Percentiles rank a stretch among this genome's conserved stretches.
These are phyloP conservation scores for Bembecia ichneumoniformis DNA, from an alignment of 2,888 invertebrate species.

Conservation along the genomic window DNA sequence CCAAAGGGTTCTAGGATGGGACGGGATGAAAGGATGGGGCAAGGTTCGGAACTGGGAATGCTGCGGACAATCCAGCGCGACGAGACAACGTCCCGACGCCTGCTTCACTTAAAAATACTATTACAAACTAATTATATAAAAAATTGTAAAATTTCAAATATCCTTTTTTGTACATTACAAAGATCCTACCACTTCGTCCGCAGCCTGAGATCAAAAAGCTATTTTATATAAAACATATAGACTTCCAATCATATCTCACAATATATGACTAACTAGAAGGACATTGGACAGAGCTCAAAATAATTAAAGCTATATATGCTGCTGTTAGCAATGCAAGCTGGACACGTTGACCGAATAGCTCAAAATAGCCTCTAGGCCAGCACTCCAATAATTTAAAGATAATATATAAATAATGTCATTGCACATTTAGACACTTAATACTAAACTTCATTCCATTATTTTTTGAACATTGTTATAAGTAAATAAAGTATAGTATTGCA, in stretches of 20 bases:
- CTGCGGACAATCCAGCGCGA: slow-evolving; percentile 43
- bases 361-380: no score
- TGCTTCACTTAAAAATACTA: slow-evolving; percentile 66
- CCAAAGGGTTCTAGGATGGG: slow-evolving; percentile 48
- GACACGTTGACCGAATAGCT: neutral
- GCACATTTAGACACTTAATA: no score
- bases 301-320: slow-evolving; percentile 45
- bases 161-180: slow-evolving; percentile 71
- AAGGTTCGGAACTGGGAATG: slow-evolving; percentile 19
- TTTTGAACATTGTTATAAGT: no score
- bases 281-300: slow-evolving; percentile 25
- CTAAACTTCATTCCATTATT: no score
- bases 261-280: slow-evolving; percentile 62
- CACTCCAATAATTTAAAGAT: no score
- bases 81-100: slow-evolving; percentile 33
- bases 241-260: slow-evolving; percentile 61
- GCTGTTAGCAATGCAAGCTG: slow-evolving; percentile 21
- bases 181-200: slow-evolving; percentile 37
- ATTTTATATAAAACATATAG: slow-evolving; percentile 64
- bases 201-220: slow-evolving; percentile 66
- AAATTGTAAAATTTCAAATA: slow-evolving; percentile 72
- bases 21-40: slow-evolving; percentile 23
- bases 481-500: no score
- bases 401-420: no score
- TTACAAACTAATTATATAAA: slow-evolving; percentile 70